These are phyloP conservation scores for Netelia inedita DNA, from an alignment of 2,888 invertebrate species.

Conservation along the genomic window DNA sequence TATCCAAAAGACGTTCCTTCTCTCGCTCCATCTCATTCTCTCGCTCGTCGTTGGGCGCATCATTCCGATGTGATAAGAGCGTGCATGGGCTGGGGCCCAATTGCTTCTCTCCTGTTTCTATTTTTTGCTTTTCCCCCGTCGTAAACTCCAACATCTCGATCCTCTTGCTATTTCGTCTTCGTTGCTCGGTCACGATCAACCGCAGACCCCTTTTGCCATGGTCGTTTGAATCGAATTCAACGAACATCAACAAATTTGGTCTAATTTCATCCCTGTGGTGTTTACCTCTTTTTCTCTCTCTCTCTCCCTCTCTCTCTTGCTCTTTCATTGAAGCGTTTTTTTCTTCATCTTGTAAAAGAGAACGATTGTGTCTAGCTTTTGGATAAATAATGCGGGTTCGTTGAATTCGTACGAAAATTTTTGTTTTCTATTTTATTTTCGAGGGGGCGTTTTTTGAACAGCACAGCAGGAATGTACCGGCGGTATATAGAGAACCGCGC, in stretches of 20 bases:
- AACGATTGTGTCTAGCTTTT: neutral
- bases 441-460: slow-evolving; percentile 8
- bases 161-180: neutral
- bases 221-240: neutral
- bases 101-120: slow-evolving; percentile 15
- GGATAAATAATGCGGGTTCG: neutral
- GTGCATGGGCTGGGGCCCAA: neutral
- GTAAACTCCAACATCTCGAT: neutral
- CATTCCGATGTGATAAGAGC: slow-evolving; percentile 43
- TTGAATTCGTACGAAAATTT: neutral
- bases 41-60: slow-evolving; percentile 11
- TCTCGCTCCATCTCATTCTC: slow-evolving; percentile 3
- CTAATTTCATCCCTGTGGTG: neutral
- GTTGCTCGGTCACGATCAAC: neutral
- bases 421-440: neutral
- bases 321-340: neutral
- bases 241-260: neutral
- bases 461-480: neutral
- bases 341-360: neutral
- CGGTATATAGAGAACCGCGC: slow-evolving; percentile 33
- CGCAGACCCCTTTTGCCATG: neutral
- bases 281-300: neutral
- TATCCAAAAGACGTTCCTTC: slow-evolving; percentile 54
- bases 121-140: neutral
- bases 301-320: too few relatives aligned